phyloP scores from a whole-genome alignment of 2,888 invertebrate species.

The Eugnorisma glareosa region DNA sequence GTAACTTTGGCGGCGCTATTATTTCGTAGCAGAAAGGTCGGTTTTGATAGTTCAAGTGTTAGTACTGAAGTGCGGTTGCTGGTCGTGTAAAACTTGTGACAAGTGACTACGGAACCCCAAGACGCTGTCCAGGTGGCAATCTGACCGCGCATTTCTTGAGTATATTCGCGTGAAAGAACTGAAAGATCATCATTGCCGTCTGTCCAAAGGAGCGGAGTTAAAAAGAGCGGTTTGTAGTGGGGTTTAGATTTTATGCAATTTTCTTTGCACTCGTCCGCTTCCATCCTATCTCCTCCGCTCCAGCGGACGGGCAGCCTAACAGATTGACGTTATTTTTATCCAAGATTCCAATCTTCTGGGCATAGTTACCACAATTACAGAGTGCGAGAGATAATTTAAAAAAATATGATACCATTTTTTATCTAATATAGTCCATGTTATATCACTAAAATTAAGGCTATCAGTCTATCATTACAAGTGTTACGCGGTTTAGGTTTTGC shows the following conservation, averaged over 20 bases:
- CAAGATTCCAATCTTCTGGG: not conserved
- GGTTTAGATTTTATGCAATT: not conserved
- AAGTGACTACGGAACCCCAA: slow-evolving; percentile 17
- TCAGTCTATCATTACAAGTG: not conserved
- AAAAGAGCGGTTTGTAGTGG: not conserved
- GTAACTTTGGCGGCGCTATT: not conserved
- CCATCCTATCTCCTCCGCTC: not conserved
- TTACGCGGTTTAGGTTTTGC: not conserved
- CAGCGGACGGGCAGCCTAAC: not conserved
- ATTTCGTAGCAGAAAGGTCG: slow-evolving; percentile 1
- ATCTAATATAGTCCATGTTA: no score
- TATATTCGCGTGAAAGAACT: not conserved
- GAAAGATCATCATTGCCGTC: not conserved
- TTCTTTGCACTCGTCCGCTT: not conserved
- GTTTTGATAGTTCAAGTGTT: not conserved
- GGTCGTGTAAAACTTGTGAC: not conserved
- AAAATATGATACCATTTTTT: not conserved
- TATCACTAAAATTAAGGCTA: not conserved
- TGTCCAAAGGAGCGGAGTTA: not conserved
- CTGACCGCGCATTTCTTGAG: no score
- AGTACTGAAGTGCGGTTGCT: not conserved
- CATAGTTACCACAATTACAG: not conserved
- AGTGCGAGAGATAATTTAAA: not conserved
- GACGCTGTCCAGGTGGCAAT: not conserved
- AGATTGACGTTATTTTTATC: not conserved